phyloP scores from a whole-genome alignment of 2,888 invertebrate species.

The Cerceris rybyensis region DNA sequence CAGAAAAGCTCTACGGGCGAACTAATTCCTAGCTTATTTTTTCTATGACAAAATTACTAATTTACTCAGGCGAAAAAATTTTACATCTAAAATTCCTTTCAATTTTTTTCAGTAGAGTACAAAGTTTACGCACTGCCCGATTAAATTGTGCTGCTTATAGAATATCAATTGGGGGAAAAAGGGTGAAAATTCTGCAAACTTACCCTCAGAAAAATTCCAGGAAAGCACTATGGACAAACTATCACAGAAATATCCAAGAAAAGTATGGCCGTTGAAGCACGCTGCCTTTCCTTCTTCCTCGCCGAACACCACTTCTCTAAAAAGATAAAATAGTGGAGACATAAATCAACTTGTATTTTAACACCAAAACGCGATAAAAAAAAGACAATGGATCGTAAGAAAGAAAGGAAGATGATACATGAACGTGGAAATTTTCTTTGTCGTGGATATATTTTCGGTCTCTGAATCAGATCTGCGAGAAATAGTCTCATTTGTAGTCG shows the following conservation, averaged over 20 bases:
- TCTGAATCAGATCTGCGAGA: no score
- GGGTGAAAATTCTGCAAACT: slow-evolving; percentile 7
- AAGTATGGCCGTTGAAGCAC: slow-evolving; percentile 37
- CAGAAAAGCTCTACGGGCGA: no score
- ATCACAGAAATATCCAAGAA: slow-evolving; percentile 33
- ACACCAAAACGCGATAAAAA: slow-evolving; percentile 7
- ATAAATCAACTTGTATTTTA: slow-evolving; percentile 15
- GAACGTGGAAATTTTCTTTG: no score
- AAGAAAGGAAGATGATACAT: no score
- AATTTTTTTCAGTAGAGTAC: no score
- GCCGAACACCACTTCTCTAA: slow-evolving; percentile 10
- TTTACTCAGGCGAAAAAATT: no score
- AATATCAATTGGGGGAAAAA: background rate
- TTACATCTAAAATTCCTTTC: no score
- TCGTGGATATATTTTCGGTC: no score
- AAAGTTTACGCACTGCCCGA: background rate
- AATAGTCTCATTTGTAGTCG: no score
- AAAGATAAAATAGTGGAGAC: background rate
- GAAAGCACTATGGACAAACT: slow-evolving; percentile 34
- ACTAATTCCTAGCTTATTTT: no score
- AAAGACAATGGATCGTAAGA: no score
- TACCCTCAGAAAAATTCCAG: slow-evolving; percentile 27
- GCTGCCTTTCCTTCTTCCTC: slow-evolving; percentile 33
- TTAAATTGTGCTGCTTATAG: background rate
- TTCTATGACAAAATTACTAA: no score